A percentile compares a stretch with the other conserved stretches of the same genome.
Conservation (phyloP, 2,888 invertebrate species). For the Microctonus brassicae region DNA sequence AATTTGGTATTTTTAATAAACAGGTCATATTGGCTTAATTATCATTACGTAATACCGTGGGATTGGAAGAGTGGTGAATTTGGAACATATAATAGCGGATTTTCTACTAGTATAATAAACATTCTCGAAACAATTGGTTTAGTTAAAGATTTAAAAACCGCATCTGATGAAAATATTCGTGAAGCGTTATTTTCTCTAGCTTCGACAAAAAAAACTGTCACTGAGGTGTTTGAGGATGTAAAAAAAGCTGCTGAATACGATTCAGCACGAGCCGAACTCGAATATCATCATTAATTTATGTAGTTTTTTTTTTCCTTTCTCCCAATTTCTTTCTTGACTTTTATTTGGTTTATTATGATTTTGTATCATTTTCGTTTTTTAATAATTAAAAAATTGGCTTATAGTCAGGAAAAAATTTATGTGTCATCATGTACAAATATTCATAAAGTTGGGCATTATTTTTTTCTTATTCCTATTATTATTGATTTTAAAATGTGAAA, state of each 20-base stretch:
- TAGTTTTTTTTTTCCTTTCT: not conserved
- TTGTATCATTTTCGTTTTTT: not conserved
- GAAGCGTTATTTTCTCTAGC: constrained; percentile 75
- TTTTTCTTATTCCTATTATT: not conserved
- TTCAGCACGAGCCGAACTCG: constrained; percentile 47
- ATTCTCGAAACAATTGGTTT: constrained; percentile 79
- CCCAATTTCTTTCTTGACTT: not conserved
- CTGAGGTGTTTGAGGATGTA: constrained; percentile 56
- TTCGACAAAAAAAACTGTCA: constrained; percentile 55
- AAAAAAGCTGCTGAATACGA: constrained; percentile 51
- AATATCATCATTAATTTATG: constrained; percentile 47
- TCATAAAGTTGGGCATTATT: constrained; percentile 12
- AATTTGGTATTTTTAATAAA: constrained; percentile 82
- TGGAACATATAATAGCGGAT: constrained; percentile 79
- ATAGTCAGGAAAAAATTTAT: not conserved
- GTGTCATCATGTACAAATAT: constrained; percentile 13
- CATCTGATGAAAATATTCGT: constrained; percentile 76
- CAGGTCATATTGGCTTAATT: constrained; percentile 85
- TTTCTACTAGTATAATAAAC: constrained; percentile 78
- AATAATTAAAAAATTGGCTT: not conserved
- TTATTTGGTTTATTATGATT: too few species aligned
- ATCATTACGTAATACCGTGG: constrained; percentile 83
- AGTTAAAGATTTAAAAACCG: constrained; percentile 76
- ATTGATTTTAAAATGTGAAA: not conserved
- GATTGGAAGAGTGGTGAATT: constrained; percentile 89